These are phyloP conservation scores for Empis livida DNA, from an alignment of 2,888 invertebrate species.

Conservation along the genomic window DNA sequence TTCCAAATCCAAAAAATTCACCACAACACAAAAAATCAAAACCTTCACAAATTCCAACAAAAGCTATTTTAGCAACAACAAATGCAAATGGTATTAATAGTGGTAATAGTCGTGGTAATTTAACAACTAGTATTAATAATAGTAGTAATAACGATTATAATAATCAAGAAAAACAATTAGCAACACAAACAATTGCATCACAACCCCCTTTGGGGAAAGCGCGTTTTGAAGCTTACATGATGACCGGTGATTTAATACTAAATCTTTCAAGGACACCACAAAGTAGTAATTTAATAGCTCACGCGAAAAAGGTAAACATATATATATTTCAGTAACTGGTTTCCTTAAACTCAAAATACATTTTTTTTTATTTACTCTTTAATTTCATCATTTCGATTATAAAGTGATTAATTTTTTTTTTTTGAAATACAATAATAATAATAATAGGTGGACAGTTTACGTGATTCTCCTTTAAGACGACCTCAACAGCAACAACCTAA, in stretches of 20 bases:
- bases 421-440: background rate
- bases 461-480: slow-evolving; percentile 31
- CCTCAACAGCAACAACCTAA: slow-evolving; percentile 25
- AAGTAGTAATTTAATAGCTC: slow-evolving; percentile 43
- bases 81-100: background rate
- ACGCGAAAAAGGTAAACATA: slow-evolving; percentile 35
- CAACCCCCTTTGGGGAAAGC: slow-evolving; percentile 29
- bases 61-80: slow-evolving; percentile 14
- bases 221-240: slow-evolving; percentile 88
- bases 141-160: slow-evolving; percentile 13
- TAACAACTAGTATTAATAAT: slow-evolving; percentile 2
- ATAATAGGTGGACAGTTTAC: slow-evolving; percentile 32
- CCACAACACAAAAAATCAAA: slow-evolving; percentile 32
- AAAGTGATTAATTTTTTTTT: too few relatives aligned
- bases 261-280: slow-evolving; percentile 77
- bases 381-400: too few relatives aligned
- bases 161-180: slow-evolving; percentile 23
- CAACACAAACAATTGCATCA: slow-evolving; percentile 20
- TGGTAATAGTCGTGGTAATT: slow-evolving; percentile 1
- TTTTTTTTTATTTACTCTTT: too few relatives aligned
- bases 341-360: too few relatives aligned
- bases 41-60: slow-evolving; percentile 34
- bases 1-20: slow-evolving; percentile 27
- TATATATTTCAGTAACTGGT: too few relatives aligned
- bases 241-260: slow-evolving; percentile 93